Evolutionary conservation across 2,113 vertebrate genomes (phyloP), one percentile per base, ranked within the genome.

Genomic region (Passer domesticus): DNA sequence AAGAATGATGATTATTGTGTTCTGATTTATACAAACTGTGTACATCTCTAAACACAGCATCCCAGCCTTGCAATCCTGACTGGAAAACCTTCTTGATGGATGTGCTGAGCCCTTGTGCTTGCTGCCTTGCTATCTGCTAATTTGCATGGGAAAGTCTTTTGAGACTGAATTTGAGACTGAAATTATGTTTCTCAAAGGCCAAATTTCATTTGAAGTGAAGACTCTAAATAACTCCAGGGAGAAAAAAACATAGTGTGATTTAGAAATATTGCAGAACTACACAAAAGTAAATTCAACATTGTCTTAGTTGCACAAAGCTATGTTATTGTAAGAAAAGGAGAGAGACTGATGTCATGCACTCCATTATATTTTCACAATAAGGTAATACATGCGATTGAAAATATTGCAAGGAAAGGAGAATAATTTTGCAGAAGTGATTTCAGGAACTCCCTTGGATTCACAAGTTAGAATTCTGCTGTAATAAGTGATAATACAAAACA

Each of bases 311-410:
- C 31, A 68, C 52, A 70, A 11, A 77, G 81, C 23, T 43, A 7
- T 33, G 50, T 33, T 94, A 33, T 85, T 68, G 77, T 67, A 67
- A n/a, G 59, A 52, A 78, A 94, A 83, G 25, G 43, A 74, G 60
- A 35, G 18, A 94, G 85, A 24, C 47, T 58, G 83, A 79, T 93
- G 94, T 89, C 92, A 23, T 50, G 69, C 88, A 95, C 92, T 96
- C 87, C 90, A 96, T 96, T 96, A 94, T 78, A 90, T 97, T 97
- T 96, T 97, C 94, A 95, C 95, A 95, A 93, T 75, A 91, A 90
- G 43, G 47, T 92, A 94, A 92, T 87, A 39, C 30, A 33, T 50
- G 33, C 0, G 1, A 82, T 39, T 17, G 83, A 79, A 96, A 95
- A 91, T 76, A 93, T 43, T 93, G 66, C 49, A 94, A 84, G 69